Conservation (phyloP, 2,888 invertebrate species). For the Hypolimnas misippus region DNA sequence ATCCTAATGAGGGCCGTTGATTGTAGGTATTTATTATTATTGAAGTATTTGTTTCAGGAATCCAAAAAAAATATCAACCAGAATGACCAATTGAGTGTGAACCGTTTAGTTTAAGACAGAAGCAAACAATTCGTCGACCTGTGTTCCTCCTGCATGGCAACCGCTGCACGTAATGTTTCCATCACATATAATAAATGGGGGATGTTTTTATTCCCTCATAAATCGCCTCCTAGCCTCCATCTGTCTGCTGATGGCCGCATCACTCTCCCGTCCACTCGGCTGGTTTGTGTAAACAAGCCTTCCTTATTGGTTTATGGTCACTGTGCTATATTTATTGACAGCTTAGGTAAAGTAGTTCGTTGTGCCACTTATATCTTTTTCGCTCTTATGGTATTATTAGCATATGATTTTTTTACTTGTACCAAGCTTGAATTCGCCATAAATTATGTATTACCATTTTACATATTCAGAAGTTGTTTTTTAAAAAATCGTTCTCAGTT, state of each 20-base stretch:
- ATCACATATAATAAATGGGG: slow-evolving; percentile 23
- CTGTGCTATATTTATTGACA: background rate
- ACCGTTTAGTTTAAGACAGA: background rate
- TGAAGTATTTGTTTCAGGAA: no score
- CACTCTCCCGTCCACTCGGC: slow-evolving; percentile 5
- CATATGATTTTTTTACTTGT: no score
- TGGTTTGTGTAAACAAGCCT: slow-evolving; percentile 3
- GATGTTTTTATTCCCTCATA: slow-evolving; percentile 49
- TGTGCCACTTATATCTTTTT: background rate
- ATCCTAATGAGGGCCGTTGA: no score
- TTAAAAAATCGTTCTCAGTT: no score
- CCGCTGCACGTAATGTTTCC: slow-evolving; percentile 6
- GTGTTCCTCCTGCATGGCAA: slow-evolving; percentile 1
- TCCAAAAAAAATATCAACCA: no score
- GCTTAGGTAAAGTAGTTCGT: background rate
- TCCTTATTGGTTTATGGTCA: background rate
- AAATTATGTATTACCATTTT: no score
- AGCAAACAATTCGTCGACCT: background rate
- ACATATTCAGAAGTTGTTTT: no score
- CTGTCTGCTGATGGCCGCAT: slow-evolving; percentile 60
- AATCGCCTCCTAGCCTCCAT: slow-evolving; percentile 61
- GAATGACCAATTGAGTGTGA: no score
- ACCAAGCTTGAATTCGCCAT: no score
- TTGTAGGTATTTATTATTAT: no score
- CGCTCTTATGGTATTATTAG: background rate